These are phyloP conservation scores for Clarias fuscus DNA, from an alignment of 2,797 vertebrate species.

Conservation along the genomic window DNA sequence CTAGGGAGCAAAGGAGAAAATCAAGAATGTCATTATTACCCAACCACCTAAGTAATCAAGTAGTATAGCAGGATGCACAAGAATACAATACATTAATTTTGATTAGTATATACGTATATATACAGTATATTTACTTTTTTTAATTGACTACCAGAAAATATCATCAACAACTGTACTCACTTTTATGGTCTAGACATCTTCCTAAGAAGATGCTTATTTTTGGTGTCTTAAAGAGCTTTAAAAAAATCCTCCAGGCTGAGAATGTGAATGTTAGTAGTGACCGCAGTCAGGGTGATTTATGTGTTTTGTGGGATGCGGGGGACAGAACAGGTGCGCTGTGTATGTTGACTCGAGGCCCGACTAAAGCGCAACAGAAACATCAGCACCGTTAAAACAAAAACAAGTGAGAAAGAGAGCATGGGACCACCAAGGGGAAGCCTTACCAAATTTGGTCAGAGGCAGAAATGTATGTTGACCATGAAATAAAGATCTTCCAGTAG, in stretches of 20 bases:
- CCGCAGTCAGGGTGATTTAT: slow-evolving; percentile 64
- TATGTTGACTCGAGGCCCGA: slow-evolving; percentile 64
- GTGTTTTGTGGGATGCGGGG: slow-evolving; percentile 59
- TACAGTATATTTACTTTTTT: neutral
- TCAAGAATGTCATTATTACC: neutral
- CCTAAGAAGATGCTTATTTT: slow-evolving; percentile 53
- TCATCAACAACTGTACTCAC: neutral
- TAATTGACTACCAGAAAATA: neutral
- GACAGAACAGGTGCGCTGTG: slow-evolving; percentile 69
- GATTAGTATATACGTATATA: neutral
- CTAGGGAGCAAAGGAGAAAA: slow-evolving; percentile 4
- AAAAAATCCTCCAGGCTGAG: slow-evolving; percentile 44
- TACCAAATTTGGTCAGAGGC: slow-evolving; percentile 50
- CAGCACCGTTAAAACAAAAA: slow-evolving; percentile 61
- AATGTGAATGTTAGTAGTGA: slow-evolving; percentile 56
- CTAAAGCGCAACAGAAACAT: slow-evolving; percentile 50
- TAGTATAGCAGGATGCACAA: neutral
- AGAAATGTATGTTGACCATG: slow-evolving; percentile 51
- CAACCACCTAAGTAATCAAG: neutral
- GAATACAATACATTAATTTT: neutral
- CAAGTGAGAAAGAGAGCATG: slow-evolving; percentile 60
- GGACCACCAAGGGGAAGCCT: slow-evolving; percentile 68
- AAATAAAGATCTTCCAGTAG: slow-evolving; percentile 51
- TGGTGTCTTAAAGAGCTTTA: slow-evolving; percentile 47
- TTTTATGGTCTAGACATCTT: slow-evolving; percentile 32